These are phyloP conservation scores for Lordiphosa stackelbergi DNA, from an alignment of 1,140 invertebrate species.

Conservation along the genomic window DNA sequence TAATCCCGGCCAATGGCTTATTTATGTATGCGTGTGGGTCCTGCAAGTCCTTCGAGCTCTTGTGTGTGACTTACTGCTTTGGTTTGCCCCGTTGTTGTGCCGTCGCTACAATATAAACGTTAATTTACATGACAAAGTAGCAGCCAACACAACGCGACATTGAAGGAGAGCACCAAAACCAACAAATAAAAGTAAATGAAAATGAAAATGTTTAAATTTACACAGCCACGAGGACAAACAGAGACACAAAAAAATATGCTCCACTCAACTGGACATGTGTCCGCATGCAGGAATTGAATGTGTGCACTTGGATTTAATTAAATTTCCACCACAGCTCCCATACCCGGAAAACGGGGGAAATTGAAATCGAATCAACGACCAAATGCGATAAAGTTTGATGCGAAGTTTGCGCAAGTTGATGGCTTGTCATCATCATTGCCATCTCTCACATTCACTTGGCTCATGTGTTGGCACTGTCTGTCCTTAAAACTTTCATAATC, in stretches of 20 bases:
- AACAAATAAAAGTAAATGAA: slow-evolving; percentile 9
- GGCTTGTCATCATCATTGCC: slow-evolving; percentile 1
- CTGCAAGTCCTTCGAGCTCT: slow-evolving; percentile 17
- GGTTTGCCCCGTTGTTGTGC: slow-evolving; percentile 29
- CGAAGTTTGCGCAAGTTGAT: too few relatives aligned
- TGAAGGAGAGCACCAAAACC: slow-evolving; percentile 4
- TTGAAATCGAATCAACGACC: slow-evolving; percentile 25
- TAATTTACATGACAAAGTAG: slow-evolving; percentile 74
- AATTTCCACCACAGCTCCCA: slow-evolving; percentile 12
- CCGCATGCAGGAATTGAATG: too few relatives aligned
- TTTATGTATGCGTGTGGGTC: slow-evolving; percentile 30
- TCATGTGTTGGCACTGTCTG: slow-evolving; percentile 13
- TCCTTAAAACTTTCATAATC: slow-evolving; percentile 25
- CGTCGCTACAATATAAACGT: slow-evolving; percentile 56
- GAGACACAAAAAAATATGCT: slow-evolving; percentile 20
- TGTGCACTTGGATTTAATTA: slow-evolving; percentile 36
- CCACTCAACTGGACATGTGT: slow-evolving; percentile 26
- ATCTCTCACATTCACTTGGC: too few relatives aligned
- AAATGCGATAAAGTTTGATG: neutral
- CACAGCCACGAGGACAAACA: slow-evolving; percentile 12
- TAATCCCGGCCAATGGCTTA: slow-evolving; percentile 53
- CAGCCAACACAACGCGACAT: slow-evolving; percentile 14
- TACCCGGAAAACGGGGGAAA: slow-evolving; percentile 15
- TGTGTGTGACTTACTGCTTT: slow-evolving; percentile 29
- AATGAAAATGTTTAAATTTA: slow-evolving; percentile 52